Percentiles rank a stretch among this genome's conserved stretches.
These are phyloP conservation scores for Collichthys lucidus DNA, from an alignment of 2,113 vertebrate genomes.

Conservation along the genomic window DNA sequence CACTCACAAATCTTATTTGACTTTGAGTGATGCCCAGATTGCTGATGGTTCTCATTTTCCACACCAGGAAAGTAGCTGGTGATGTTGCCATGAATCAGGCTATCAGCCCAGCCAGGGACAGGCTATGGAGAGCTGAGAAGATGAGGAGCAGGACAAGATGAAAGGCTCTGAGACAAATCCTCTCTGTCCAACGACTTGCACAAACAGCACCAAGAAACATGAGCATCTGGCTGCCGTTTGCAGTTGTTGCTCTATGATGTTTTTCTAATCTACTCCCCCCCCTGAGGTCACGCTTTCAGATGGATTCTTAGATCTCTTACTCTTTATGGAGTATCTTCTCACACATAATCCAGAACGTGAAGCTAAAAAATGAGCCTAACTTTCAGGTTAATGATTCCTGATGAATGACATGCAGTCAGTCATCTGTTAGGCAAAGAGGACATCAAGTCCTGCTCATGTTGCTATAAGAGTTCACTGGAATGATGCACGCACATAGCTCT, in stretches of 20 bases:
- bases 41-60: slow-evolving; percentile 77
- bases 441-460: neutral
- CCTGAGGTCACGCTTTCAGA: slow-evolving; percentile 45
- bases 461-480: slow-evolving; percentile 24
- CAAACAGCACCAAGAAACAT: slow-evolving; percentile 65
- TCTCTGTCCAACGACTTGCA: slow-evolving; percentile 55
- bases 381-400: slow-evolving; percentile 18
- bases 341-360: slow-evolving; percentile 9
- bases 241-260: slow-evolving; percentile 39
- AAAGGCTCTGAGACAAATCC: slow-evolving; percentile 78
- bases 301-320: slow-evolving; percentile 3
- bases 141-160: slow-evolving; percentile 73
- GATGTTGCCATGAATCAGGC: slow-evolving; percentile 77
- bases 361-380: neutral
- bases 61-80: slow-evolving; percentile 67
- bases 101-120: slow-evolving; percentile 68
- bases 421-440: neutral
- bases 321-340: too few species aligned
- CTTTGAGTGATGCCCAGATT: slow-evolving; percentile 78
- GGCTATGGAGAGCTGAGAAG: slow-evolving; percentile 58
- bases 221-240: slow-evolving; percentile 69
- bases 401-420: neutral
- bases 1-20: slow-evolving; percentile 69
- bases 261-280: slow-evolving; percentile 51
- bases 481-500: slow-evolving; percentile 36